phyloP scores from a whole-genome alignment of 37 sponge, comb jelly and placozoan species.

The Ephydatia muelleri region DNA sequence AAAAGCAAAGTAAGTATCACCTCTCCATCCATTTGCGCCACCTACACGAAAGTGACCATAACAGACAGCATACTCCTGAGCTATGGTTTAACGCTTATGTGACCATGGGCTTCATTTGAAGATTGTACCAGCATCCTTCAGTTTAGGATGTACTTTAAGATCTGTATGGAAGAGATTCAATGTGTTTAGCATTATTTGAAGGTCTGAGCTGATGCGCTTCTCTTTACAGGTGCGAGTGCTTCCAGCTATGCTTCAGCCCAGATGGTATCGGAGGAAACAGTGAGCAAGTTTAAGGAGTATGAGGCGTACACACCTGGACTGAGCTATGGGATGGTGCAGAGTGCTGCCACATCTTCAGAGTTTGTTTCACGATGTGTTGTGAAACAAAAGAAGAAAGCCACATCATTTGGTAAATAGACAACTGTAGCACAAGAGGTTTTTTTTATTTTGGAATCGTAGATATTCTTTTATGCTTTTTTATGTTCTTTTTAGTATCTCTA shows the following conservation, averaged over 20 bases:
- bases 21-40: too few relatives aligned
- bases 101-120: too few relatives aligned
- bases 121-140: too few relatives aligned
- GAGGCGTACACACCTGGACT: conserved; percentile 31
- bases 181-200: not conserved
- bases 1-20: conserved; percentile 44
- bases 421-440: too few relatives aligned
- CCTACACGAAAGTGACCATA: too few relatives aligned
- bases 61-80: too few relatives aligned
- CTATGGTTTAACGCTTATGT: too few relatives aligned
- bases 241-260: conserved; percentile 56
- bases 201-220: not conserved
- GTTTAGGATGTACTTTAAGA: too few relatives aligned
- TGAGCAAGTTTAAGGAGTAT: conserved; percentile 34
- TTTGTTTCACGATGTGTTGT: conserved; percentile 80
- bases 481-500: too few relatives aligned
- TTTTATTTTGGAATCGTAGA: too few relatives aligned
- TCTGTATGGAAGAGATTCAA: not conserved
- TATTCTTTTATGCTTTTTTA: too few relatives aligned
- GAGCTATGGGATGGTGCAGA: conserved; percentile 80
- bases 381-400: conserved; percentile 65
- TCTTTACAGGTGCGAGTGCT: not conserved
- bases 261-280: conserved; percentile 23
- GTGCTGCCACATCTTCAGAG: conserved; percentile 76
- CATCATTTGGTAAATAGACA: not conserved